Base-by-base conservation (phyloP, 37 sponge, comb jelly and placozoan genomes). In the Halichondria panicea region DNA sequence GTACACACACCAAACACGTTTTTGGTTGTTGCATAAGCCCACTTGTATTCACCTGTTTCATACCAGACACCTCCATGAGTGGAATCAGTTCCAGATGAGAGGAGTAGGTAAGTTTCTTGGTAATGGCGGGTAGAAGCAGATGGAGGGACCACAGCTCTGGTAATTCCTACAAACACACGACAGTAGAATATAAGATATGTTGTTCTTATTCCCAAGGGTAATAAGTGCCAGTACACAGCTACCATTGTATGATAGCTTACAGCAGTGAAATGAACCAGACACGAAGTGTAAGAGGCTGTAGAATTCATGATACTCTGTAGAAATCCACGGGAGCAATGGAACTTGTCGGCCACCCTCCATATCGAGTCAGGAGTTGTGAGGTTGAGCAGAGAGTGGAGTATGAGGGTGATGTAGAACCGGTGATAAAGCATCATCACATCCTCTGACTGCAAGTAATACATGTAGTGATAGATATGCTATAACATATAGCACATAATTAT, bases 41-140 rank as follows among this genome's bases (percentile, higher is more conserved):
- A 46, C 33, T 22, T 13, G n/a, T n/a, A n/a, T n/a, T n/a, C n/a
- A 94, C 95, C 71, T 92, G 91, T 74, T 90, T 92, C 55, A 96
- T 46, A 34, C 93, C 97, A 55, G 88, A 74, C 32, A 96, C 82
- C 68, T 96, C 93, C 79, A 96, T 80, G 33, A 96, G 80, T 3
- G 93, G 88, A 4, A 87, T 70, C 8, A 90, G 85, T 34, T 96
- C 93, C 37, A 76, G 55, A 28, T 74, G 72, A 19, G 68, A 68
- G 4, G 91, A 84, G 65, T 68, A 87, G 41, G 91, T 45, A 38
- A 96, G 72, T 45, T 72, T 79, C 82, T 90, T 81, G 19, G 71
- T 81, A 19, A 96, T 36, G 11, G 74, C 52, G 31, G 93, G 91
- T 0, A 96, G 72, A 19, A 96, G 80, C 12, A 83, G 73, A 36